Evolutionary conservation across 2,113 vertebrate species (phyloP), one percentile per base, ranked within the genome.

Genomic region (Zapus hudsonius): DNA sequence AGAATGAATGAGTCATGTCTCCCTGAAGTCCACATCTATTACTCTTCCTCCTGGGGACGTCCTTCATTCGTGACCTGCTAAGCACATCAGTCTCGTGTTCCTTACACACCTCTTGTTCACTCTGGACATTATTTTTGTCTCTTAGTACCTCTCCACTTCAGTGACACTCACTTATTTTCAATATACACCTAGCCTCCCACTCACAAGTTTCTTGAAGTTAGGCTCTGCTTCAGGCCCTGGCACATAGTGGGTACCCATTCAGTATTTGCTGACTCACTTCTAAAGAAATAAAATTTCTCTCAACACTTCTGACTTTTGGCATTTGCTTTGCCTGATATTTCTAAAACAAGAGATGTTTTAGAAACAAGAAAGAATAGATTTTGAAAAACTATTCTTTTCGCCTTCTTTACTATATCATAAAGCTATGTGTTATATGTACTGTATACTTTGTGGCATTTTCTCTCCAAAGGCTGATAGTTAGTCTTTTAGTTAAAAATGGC

Each of bases 401-500:
- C 25, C 19, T 76, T 79, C 33, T 63, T 78, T 75, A 40, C 78
- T 61, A 29, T 61, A 74, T 67, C 70, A 57, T 67, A 82, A 94
- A 38, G 33, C 36, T 33, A 15, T 87, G 55, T 74, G 20, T 89
- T 64, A 33, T 72, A 78, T 69, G 75, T 38, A 79, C 52, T 84
- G 5, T 33, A 86, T 3, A 36, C 9, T 91, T 81, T 44, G 23
- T 66, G 52, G 63, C 15, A 52, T 23, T 78, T 94, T 84, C 29
- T 93, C 19, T 90, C 63, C 4, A 6, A 90, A 92, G 64, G 10
- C 23, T 78, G 89, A 27, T 42, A 93, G 40, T 90, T 83, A 75
- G 36, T 82, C 61, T 87, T 94, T 76, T 69, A 47, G 64, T 90
- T 95, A 90, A 87, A 93, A 92, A 88, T 74, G 47, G 5, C 16